These are phyloP conservation scores for Columbina picui DNA, from an alignment of 2,113 vertebrate species.

Conservation along the genomic window DNA sequence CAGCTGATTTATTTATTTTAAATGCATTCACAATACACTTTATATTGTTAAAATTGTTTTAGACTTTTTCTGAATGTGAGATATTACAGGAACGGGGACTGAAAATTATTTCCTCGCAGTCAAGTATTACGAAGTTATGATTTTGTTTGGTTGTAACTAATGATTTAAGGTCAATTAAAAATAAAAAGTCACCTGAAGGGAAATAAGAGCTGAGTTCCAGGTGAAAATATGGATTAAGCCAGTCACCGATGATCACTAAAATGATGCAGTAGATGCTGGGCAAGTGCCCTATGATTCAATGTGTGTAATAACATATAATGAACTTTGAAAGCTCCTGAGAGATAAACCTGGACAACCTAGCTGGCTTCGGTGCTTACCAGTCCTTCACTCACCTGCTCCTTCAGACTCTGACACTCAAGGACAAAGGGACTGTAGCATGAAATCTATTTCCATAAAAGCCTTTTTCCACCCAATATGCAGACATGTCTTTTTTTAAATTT, in stretches of 20 bases:
- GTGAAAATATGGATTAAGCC: not conserved
- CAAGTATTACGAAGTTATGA: not conserved
- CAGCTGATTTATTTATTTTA: slow-evolving; percentile 41
- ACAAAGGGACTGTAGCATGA: not conserved
- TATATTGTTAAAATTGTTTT: not conserved
- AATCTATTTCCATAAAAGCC: not conserved
- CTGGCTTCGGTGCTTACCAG: not conserved
- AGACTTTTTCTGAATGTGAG: not conserved
- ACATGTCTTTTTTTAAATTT: rapidly evolving
- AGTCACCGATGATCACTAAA: not conserved
- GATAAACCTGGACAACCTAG: not conserved
- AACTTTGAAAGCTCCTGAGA: not conserved
- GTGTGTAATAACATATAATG: not conserved
- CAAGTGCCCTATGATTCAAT: not conserved
- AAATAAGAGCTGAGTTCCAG: not conserved
- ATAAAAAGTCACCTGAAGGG: not conserved
- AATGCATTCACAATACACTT: not conserved
- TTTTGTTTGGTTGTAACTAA: slow-evolving; percentile 7
- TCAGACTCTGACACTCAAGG: not conserved
- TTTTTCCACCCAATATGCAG: not conserved
- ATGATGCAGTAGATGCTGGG: not conserved
- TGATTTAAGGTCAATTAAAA: slow-evolving; percentile 3
- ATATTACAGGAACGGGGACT: not conserved
- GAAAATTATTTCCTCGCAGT: not conserved
- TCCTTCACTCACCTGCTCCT: not conserved